phyloP scores from a whole-genome alignment of 2,797 vertebrate species.

The Sciaenops ocellatus region DNA sequence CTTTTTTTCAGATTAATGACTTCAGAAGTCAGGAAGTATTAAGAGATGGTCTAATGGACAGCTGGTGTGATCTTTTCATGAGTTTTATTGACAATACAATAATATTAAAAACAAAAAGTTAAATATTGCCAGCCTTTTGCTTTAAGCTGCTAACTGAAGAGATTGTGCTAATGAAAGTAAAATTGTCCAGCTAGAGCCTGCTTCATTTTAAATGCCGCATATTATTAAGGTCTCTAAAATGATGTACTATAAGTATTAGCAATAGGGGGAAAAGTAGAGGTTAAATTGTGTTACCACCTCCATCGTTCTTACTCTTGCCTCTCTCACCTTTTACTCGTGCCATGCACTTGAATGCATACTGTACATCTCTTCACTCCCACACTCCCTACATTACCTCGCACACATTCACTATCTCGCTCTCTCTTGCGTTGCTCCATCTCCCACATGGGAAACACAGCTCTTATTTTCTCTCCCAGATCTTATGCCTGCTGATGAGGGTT shows the following conservation, averaged over 20 bases:
- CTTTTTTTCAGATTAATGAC: neutral
- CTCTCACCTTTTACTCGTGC: slow-evolving; percentile 20
- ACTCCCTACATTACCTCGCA: slow-evolving; percentile 50
- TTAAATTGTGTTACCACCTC: slow-evolving; percentile 36
- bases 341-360: slow-evolving; percentile 38
- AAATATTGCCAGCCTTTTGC: neutral
- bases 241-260: neutral
- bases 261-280: slow-evolving; percentile 2
- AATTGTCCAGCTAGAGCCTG: neutral
- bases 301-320: slow-evolving; percentile 6
- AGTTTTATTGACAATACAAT: neutral
- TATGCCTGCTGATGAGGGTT: slow-evolving; percentile 81
- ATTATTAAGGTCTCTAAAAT: neutral
- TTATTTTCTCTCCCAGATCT: slow-evolving; percentile 67
- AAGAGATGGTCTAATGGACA: neutral
- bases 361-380: slow-evolving; percentile 51
- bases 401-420: slow-evolving; percentile 40
- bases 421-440: slow-evolving; percentile 50
- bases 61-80: neutral
- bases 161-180: neutral
- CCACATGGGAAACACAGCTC: slow-evolving; percentile 52
- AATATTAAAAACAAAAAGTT: neutral
- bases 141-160: neutral
- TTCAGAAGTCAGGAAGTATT: neutral
- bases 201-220: slow-evolving; percentile 2